Percentiles rank a stretch among this genome's conserved stretches.
These are phyloP conservation scores for Tetragonula carbonaria DNA, from an alignment of 2,888 invertebrate genomes.

Conservation along the genomic window DNA sequence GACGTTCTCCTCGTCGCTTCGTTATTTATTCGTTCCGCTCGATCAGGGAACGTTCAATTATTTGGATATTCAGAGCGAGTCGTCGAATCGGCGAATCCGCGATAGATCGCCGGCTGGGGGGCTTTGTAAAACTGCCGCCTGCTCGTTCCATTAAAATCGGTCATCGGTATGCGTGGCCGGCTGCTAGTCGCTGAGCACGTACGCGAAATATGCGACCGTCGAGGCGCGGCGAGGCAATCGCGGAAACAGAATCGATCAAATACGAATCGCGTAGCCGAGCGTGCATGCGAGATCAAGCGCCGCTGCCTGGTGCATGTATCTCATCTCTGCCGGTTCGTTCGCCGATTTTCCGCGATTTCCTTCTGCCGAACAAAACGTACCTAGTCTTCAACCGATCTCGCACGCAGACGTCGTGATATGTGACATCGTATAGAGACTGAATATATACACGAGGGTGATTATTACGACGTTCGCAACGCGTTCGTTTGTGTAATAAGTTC, in stretches of 20 bases:
- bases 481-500: too few species aligned
- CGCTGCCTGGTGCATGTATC: slow-evolving; percentile 16
- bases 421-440: too few species aligned
- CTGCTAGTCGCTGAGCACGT: slow-evolving; percentile 71
- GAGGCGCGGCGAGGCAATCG: slow-evolving; percentile 43
- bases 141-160: slow-evolving; percentile 73
- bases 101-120: slow-evolving; percentile 49
- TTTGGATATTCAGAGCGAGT: slow-evolving; percentile 58
- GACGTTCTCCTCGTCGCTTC: background rate
- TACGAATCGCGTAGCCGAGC: slow-evolving; percentile 57
- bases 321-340: slow-evolving; percentile 16
- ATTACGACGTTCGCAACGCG: too few species aligned
- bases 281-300: slow-evolving; percentile 38
- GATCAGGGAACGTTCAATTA: slow-evolving; percentile 43
- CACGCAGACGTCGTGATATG: too few species aligned
- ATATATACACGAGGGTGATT: too few species aligned
- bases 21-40: background rate
- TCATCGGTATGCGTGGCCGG: slow-evolving; percentile 78
- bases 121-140: slow-evolving; percentile 73
- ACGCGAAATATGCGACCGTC: slow-evolving; percentile 75
- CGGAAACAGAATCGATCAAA: slow-evolving; percentile 80
- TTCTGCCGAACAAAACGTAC: background rate
- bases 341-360: background rate
- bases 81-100: slow-evolving; percentile 38
- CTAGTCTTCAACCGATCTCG: too few species aligned